Evolutionary conservation across 2,888 invertebrate species (phyloP).

Genomic region (Eupithecia abbreviata): DNA sequence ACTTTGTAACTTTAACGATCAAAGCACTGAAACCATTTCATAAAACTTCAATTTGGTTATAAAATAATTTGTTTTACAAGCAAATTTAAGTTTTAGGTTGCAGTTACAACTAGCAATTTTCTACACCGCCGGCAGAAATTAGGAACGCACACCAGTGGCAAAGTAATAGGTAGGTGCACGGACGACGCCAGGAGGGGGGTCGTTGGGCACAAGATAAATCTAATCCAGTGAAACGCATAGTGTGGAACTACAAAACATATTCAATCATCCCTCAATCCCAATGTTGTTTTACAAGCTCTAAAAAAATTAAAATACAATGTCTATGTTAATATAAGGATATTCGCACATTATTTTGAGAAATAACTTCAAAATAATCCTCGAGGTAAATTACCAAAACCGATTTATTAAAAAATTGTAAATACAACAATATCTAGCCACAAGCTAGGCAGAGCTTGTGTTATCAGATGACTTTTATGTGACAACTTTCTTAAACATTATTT

Average conservation of each 20-base stretch:
- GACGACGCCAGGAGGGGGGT: slow-evolving; percentile 24
- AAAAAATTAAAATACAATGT: neutral
- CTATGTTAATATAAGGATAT: neutral
- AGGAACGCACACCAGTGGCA: slow-evolving; percentile 43
- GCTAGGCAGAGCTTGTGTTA: neutral
- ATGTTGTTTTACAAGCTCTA: neutral
- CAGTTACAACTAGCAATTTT: slow-evolving; percentile 44
- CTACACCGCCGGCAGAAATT: slow-evolving; percentile 43
- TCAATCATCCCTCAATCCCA: neutral
- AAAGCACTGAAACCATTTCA: slow-evolving; percentile 7
- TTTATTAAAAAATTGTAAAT: neutral
- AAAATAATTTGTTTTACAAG: slow-evolving; percentile 38
- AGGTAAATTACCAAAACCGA: neutral
- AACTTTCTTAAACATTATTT: neutral
- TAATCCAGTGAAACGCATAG: neutral
- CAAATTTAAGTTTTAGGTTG: slow-evolving; percentile 39
- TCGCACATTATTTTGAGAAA: neutral
- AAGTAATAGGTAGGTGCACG: slow-evolving; percentile 31
- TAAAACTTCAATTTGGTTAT: slow-evolving; percentile 20
- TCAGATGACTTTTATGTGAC: neutral
- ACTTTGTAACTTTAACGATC: slow-evolving; percentile 17
- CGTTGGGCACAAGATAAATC: neutral
- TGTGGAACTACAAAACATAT: neutral
- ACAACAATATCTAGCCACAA: neutral
- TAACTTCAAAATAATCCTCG: neutral